Conservation (phyloP, 2,888 invertebrate genomes). For the Drosophila mulleri region DNA sequence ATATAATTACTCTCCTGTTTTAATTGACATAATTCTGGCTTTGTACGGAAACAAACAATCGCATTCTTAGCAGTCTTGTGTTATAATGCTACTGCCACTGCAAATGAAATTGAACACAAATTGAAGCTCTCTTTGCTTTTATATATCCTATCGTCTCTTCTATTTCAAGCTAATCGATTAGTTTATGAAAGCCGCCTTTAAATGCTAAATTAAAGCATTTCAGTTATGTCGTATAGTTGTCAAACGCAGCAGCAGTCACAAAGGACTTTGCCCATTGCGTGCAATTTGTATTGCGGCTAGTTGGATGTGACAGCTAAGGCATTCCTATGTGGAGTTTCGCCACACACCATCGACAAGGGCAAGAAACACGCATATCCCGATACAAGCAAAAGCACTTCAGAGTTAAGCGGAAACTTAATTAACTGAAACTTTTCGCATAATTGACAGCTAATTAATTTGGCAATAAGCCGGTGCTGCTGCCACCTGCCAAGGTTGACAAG, state of each 20-base stretch:
- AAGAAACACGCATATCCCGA: not conserved
- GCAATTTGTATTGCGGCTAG: conserved; percentile 40
- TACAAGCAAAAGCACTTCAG: conserved; percentile 2
- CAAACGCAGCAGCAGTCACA: conserved; percentile 6
- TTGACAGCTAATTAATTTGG: conserved; percentile 73
- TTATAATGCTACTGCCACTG: too few species aligned
- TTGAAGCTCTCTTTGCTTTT: too few species aligned
- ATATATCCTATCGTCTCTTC: too few species aligned
- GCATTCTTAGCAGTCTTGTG: too few species aligned
- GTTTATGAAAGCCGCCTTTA: not conserved
- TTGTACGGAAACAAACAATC: too few species aligned
- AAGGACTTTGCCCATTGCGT: conserved; percentile 27
- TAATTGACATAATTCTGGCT: too few species aligned
- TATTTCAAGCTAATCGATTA: not conserved
- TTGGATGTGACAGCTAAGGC: conserved; percentile 44
- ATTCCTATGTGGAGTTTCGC: conserved; percentile 1
- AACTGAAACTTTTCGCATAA: conserved; percentile 61
- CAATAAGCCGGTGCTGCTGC: conserved; percentile 45
- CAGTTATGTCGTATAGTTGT: conserved; percentile 1
- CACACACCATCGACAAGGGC: not conserved
- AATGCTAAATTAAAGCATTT: not conserved
- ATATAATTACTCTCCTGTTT: too few species aligned
- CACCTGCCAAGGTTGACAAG: conserved; percentile 40
- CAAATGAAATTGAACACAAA: too few species aligned
- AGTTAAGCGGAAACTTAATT: conserved; percentile 56